These are phyloP conservation scores for Chloroclystis v-ata DNA, from an alignment of 2,888 invertebrate species.

Conservation along the genomic window DNA sequence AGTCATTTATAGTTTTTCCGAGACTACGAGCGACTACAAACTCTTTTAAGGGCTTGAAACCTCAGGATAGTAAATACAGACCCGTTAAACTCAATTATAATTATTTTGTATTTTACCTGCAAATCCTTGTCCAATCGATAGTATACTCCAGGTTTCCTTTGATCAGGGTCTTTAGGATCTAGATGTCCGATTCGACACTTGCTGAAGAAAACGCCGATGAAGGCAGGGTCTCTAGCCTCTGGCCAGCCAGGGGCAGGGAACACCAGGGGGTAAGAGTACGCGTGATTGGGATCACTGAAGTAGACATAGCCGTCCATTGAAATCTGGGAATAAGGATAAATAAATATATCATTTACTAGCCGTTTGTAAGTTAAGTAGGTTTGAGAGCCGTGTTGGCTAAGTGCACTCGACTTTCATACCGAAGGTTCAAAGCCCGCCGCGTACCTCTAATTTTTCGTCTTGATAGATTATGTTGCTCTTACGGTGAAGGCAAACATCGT, in stretches of 20 bases:
- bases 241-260: conserved; percentile 95
- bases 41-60: too few relatives aligned
- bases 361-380: too few relatives aligned
- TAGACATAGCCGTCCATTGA: conserved; percentile 90
- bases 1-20: too few relatives aligned
- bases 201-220: conserved; percentile 95
- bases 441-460: too few relatives aligned
- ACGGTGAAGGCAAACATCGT: too few relatives aligned
- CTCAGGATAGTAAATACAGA: too few relatives aligned
- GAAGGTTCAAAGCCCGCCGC: too few relatives aligned
- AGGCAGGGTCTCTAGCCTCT: conserved; percentile 89
- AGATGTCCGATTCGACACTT: conserved; percentile 89
- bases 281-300: conserved; percentile 93
- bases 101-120: conserved; percentile 43
- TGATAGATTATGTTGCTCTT: too few relatives aligned
- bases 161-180: conserved; percentile 85
- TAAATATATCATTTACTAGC: neutral
- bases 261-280: conserved; percentile 89
- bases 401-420: too few relatives aligned
- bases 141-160: conserved; percentile 88
- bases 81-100: too few relatives aligned
- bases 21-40: too few relatives aligned
- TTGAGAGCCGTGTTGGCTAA: too few relatives aligned
- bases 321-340: conserved; percentile 71
- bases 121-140: conserved; percentile 81